phyloP scores from a whole-genome alignment of 1,140 invertebrate genomes.

The Hylaeus anthracinus region DNA sequence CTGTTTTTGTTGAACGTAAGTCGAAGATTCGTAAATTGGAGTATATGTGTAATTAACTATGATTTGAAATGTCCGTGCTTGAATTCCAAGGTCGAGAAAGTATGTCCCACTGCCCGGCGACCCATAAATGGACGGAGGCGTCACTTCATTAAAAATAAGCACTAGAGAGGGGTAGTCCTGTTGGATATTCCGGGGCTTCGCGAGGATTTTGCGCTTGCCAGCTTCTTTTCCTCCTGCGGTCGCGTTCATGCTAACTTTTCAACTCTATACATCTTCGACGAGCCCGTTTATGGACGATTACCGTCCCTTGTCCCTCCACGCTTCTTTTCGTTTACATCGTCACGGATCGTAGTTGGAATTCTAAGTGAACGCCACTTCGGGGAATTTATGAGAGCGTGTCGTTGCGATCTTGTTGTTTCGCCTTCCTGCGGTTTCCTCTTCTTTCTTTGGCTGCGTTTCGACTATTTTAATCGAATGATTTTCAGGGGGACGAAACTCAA shows the following conservation, averaged over 20 bases:
- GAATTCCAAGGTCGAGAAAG: no score
- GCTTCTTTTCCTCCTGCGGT: conserved; percentile 1
- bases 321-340: conserved; percentile 20
- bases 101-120: no score
- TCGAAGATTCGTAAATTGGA: no score
- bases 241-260: not conserved
- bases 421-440: not conserved
- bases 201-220: conserved; percentile 66
- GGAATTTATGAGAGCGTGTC: conserved; percentile 3
- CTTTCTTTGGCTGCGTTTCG: no score
- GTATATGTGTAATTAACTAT: no score
- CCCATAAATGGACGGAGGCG: conserved; percentile 4
- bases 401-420: not conserved
- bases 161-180: conserved; percentile 67
- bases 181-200: conserved; percentile 74
- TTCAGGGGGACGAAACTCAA: no score
- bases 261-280: conserved; percentile 9
- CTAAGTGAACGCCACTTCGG: not conserved
- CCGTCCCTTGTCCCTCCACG: not conserved
- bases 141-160: conserved; percentile 80
- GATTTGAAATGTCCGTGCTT: no score
- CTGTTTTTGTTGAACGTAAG: no score
- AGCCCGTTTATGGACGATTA: conserved; percentile 21
- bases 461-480: no score
- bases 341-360: conserved; percentile 8